phyloP scores from a whole-genome alignment of 2,888 invertebrate species.

The Geotrupes spiniger region DNA sequence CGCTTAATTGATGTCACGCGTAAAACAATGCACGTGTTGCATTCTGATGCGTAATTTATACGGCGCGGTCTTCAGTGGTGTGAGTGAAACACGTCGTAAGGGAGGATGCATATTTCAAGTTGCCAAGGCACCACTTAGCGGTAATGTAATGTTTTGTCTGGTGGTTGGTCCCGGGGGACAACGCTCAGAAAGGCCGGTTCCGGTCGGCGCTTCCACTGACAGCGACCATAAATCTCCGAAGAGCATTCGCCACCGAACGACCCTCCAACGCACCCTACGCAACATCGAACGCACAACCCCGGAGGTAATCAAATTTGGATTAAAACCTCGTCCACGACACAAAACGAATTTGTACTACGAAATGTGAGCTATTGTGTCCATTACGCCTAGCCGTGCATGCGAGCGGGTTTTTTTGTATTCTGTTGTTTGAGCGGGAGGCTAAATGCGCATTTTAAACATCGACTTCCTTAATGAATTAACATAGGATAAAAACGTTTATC shows the following conservation, averaged over 20 bases:
- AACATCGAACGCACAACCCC: constrained; percentile 17
- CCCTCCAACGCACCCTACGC: constrained; percentile 16
- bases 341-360: no score
- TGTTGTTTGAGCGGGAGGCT: no score
- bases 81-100: constrained; percentile 9
- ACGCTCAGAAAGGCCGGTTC: constrained; percentile 37
- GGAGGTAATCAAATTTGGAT: constrained; percentile 33
- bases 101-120: constrained; percentile 23
- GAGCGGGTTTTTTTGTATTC: no score
- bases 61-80: constrained; percentile 16
- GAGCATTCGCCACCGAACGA: constrained; percentile 25
- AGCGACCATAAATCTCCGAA: constrained; percentile 42
- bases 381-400: no score
- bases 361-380: no score
- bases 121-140: constrained; percentile 36
- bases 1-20: constrained; percentile 13
- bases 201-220: constrained; percentile 44
- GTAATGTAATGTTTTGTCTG: constrained; percentile 49
- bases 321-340: constrained; percentile 15
- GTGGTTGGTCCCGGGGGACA: constrained; percentile 40
- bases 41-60: constrained; percentile 8
- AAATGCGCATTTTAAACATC: no score
- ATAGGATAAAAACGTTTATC: no score
- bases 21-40: constrained; percentile 9
- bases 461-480: no score